Percentiles rank a stretch among this genome's conserved stretches.
Evolutionary conservation across 2,888 invertebrate genomes (phyloP).

Genomic region (Cecidostiba fungosa): DNA sequence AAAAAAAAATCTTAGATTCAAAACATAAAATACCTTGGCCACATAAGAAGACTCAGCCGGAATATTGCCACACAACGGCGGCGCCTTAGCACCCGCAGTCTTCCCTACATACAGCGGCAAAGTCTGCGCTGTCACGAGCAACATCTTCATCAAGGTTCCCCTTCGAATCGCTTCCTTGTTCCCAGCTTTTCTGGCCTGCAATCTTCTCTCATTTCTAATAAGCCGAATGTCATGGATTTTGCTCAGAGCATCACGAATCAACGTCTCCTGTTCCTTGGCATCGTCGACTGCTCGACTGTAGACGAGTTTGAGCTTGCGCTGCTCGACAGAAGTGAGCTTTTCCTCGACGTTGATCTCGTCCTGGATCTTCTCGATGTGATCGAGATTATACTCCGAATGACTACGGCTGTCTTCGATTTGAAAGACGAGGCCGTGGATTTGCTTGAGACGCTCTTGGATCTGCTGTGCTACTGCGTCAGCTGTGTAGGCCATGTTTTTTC

Average conservation of each 20-base stretch:
- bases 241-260: conserved; percentile 89
- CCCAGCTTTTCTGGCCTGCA: conserved; percentile 91
- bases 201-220: conserved; percentile 92
- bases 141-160: conserved; percentile 97
- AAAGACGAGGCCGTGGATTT: conserved; percentile 88
- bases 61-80: conserved; percentile 93
- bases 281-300: conserved; percentile 91
- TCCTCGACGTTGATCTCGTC: conserved; percentile 83
- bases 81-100: conserved; percentile 89
- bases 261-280: conserved; percentile 91
- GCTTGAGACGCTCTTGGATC: conserved; percentile 85
- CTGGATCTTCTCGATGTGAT: conserved; percentile 89
- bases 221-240: conserved; percentile 94
- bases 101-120: conserved; percentile 96
- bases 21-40: conserved; percentile 85
- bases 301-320: conserved; percentile 89
- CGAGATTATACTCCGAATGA: conserved; percentile 89
- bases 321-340: conserved; percentile 80
- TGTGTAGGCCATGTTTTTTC: neutral
- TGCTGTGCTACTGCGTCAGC: conserved; percentile 13
- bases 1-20: no score
- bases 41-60: conserved; percentile 91
- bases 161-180: conserved; percentile 95
- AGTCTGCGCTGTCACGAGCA: conserved; percentile 94
- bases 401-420: conserved; percentile 90